A percentile compares a stretch with the other conserved stretches of the same genome.
Conservation (phyloP, 2,888 invertebrate genomes). For the Euzophera pinguis region DNA sequence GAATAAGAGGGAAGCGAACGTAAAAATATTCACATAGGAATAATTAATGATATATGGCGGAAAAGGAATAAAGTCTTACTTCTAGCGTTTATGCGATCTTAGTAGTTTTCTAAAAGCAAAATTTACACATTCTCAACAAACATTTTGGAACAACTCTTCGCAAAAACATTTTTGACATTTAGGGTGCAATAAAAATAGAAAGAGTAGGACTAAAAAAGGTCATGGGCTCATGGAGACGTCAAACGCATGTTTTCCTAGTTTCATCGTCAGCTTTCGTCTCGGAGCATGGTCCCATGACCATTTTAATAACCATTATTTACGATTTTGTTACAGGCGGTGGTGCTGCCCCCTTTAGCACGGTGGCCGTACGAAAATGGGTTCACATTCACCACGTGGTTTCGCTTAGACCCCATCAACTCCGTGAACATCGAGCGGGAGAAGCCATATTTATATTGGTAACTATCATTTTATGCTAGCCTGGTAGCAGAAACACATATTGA, state of each 20-base stretch:
- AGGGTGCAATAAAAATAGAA: no score
- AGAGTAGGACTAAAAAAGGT: no score
- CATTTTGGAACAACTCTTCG: no score
- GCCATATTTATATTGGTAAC: constrained; percentile 98
- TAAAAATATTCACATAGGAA: constrained; percentile 27
- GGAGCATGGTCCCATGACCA: no score
- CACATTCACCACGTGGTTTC: constrained; percentile 99
- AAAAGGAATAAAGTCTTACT: constrained; percentile 17
- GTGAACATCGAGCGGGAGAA: constrained; percentile 99
- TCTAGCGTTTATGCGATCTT: constrained; percentile 21
- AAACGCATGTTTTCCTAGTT: no score
- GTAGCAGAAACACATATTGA: background rate
- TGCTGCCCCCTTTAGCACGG: constrained; percentile 96
- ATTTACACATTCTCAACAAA: no score
- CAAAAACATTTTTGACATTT: no score
- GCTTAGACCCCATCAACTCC: constrained; percentile 98
- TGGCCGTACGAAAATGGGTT: constrained; percentile 99
- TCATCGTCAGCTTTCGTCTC: no score
- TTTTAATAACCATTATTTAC: no score
- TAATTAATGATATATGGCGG: constrained; percentile 17
- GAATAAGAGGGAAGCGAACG: constrained; percentile 17
- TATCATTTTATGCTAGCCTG: constrained; percentile 17
- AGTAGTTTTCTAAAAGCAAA: constrained; percentile 13
- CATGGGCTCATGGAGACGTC: no score
- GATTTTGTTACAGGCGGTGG: constrained; percentile 88